A percentile compares a stretch with the other conserved stretches of the same genome.
These are phyloP conservation scores for Erythrolamprus reginae DNA, from an alignment of 2,113 vertebrate genomes.

Conservation along the genomic window DNA sequence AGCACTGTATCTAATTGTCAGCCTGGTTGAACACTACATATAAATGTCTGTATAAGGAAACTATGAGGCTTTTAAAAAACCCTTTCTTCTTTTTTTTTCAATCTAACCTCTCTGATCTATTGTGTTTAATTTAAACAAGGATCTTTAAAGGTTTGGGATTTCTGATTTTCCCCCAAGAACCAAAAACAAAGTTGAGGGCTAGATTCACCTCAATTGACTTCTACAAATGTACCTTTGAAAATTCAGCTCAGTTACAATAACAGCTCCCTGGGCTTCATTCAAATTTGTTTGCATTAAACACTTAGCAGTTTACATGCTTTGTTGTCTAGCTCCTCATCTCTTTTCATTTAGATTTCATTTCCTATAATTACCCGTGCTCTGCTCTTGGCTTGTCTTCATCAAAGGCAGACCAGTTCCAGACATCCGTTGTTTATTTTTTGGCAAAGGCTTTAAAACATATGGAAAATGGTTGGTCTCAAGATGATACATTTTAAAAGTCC, in stretches of 20 bases:
- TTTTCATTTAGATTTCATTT: constrained; percentile 40
- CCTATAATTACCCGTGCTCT: constrained; percentile 34
- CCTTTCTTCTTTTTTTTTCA: neutral
- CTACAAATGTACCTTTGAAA: neutral
- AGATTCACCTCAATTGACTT: neutral
- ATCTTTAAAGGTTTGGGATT: neutral
- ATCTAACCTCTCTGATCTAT: neutral
- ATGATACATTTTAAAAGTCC: neutral
- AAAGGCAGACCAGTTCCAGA: constrained; percentile 28
- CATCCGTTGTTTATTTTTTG: constrained; percentile 14
- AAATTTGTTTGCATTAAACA: constrained; percentile 31
- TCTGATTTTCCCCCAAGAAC: neutral
- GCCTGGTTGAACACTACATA: neutral
- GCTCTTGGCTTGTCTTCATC: constrained; percentile 38
- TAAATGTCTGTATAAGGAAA: neutral
- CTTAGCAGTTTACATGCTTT: constrained; percentile 36
- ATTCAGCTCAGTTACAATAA: constrained; percentile 7
- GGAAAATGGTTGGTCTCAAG: neutral
- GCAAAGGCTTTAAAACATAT: constrained; percentile 6
- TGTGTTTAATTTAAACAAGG: neutral
- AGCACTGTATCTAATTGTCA: no score
- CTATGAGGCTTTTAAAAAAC: neutral
- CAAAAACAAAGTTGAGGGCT: neutral
- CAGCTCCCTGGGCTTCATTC: constrained; percentile 25
- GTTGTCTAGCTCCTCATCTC: neutral